Conservation (phyloP, 92 coral and sea anemone species). For the Zoanthus solanderi region DNA sequence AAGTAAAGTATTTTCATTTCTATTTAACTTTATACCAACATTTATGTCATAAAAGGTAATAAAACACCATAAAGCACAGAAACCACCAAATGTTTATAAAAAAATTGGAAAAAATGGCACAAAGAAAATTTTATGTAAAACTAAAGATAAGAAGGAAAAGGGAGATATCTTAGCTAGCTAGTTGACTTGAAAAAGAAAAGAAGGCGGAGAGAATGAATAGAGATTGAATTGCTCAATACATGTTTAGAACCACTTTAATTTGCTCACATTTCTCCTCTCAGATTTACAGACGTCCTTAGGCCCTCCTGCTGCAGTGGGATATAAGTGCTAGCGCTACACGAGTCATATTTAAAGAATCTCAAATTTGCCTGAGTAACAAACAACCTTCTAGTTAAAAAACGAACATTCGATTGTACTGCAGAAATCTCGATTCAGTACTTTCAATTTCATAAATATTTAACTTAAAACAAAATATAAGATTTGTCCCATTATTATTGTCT, state of each 20-base stretch:
- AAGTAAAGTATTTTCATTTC: too few species aligned
- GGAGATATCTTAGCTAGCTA: neutral
- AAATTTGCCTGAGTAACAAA: neutral
- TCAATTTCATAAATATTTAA: neutral
- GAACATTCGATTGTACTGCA: neutral
- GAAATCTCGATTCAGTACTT: neutral
- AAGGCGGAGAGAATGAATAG: neutral
- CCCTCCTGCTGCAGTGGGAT: neutral
- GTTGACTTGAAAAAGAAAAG: neutral
- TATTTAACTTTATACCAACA: too few species aligned
- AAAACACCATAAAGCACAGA: too few species aligned
- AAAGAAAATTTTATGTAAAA: too few species aligned
- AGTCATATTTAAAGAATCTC: neutral
- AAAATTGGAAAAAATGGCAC: too few species aligned
- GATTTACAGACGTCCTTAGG: conserved; percentile 3
- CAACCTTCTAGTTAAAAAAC: neutral
- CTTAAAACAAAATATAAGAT: conserved; percentile 39
- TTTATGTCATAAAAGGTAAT: too few species aligned
- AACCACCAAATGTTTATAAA: too few species aligned
- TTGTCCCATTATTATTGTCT: conserved; percentile 29
- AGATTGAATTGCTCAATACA: neutral
- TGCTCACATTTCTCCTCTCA: neutral
- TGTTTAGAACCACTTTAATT: conserved; percentile 27
- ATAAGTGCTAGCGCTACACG: neutral
- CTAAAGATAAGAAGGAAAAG: too few species aligned